phyloP scores from a whole-genome alignment of 1,140 invertebrate species.

The Euwallacea fornicatus region DNA sequence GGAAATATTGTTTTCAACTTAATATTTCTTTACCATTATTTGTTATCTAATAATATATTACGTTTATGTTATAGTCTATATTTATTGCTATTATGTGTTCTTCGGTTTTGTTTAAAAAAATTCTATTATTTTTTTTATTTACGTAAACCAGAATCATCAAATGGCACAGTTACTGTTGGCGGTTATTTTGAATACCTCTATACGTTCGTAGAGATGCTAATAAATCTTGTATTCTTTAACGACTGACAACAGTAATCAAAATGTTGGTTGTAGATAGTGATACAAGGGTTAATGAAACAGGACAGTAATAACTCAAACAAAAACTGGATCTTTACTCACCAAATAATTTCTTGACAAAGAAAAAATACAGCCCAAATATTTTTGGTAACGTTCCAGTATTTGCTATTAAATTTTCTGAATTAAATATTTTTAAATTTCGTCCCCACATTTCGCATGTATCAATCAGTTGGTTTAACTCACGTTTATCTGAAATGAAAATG shows the following conservation, averaged over 20 bases:
- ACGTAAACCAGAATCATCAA: not conserved
- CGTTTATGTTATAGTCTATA: constrained; percentile 46
- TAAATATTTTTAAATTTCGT: not conserved
- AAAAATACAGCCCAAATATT: no score
- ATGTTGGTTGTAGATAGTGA: not conserved
- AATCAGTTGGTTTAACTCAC: not conserved
- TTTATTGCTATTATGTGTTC: constrained; percentile 41
- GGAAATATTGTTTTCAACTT: constrained; percentile 40
- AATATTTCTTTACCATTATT: constrained; percentile 37
- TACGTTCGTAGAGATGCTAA: not conserved
- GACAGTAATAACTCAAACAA: no score
- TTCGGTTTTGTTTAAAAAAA: constrained; percentile 44
- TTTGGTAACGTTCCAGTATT: not conserved
- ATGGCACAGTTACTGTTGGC: constrained; percentile 19
- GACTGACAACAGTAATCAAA: constrained; percentile 18
- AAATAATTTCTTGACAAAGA: no score
- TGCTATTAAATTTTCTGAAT: constrained; percentile 1
- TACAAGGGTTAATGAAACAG: not conserved
- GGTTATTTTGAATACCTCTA: not conserved
- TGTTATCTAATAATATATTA: constrained; percentile 38
- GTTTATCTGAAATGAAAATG: not conserved
- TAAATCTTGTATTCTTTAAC: constrained; percentile 27
- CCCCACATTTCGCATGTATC: not conserved
- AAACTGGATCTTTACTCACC: no score
- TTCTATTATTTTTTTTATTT: constrained; percentile 40